phyloP scores from a whole-genome alignment of 2,797 vertebrate species.

The Propithecus perrieri region DNA sequence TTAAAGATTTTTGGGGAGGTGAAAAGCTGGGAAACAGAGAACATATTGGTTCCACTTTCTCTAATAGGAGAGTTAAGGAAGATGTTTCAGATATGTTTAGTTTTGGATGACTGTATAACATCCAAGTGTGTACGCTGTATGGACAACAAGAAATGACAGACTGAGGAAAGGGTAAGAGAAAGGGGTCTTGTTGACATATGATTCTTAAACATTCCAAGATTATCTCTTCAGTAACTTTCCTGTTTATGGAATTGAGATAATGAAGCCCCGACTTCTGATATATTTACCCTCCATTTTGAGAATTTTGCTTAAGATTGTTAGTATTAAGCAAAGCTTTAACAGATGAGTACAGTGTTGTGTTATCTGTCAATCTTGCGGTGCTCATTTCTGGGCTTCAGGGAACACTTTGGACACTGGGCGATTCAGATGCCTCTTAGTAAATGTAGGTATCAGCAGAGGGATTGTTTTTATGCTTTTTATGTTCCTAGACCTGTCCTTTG shows the following conservation, averaged over 20 bases:
- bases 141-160: constrained; percentile 36
- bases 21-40: constrained; percentile 31
- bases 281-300: constrained; percentile 50
- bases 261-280: constrained; percentile 36
- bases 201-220: constrained; percentile 42
- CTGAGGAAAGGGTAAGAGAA: neutral
- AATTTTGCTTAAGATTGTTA: constrained; percentile 60
- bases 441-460: neutral
- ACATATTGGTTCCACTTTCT: neutral
- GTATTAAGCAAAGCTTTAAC: constrained; percentile 57
- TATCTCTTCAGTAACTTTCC: constrained; percentile 50
- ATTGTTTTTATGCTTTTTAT: constrained; percentile 42
- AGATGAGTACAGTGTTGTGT: neutral
- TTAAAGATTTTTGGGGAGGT: constrained; percentile 34
- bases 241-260: constrained; percentile 54
- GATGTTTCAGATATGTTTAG: constrained; percentile 36
- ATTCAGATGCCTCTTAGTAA: constrained; percentile 50
- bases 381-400: constrained; percentile 55
- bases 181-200: neutral
- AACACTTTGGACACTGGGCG: constrained; percentile 29
- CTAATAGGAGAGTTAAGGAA: constrained; percentile 41
- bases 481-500: constrained; percentile 24
- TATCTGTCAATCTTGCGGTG: constrained; percentile 53
- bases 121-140: neutral
- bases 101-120: constrained; percentile 16